Base-by-base conservation (phyloP, 2,888 invertebrate species). In the Linnaemya tessellans region DNA sequence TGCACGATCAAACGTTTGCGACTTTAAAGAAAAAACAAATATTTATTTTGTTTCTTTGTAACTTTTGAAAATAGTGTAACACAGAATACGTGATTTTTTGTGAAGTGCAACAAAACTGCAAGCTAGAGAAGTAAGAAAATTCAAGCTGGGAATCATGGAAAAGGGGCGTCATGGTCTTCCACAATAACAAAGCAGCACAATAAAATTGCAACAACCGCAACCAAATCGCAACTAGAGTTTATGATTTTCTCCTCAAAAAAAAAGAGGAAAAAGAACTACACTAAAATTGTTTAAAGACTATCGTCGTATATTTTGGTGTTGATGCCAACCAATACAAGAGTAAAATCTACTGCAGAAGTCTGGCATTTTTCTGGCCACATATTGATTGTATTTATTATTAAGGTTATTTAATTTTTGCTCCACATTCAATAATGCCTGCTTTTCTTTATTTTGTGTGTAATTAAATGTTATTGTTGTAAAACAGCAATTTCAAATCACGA, bases 41-140 rank as follows among this genome's bases (percentile, higher is more conserved):
- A 1, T 64, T 64, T 54, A 41, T 80, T 71, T 65, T 9, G 20
- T 56, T 71, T 71, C 43, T 64, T 65, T 79, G 79, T 65, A 87
- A 86, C 87, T 70, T n/a, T 90, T 88, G 89, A 89, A 91, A 92
- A 91, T 90, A 90, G 91, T 92, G 92, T 92, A 92, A 92, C 91
- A 92, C 90, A 92, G 91, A 92, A 92, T 92, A 92, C 92, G 91
- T 92, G 91, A 92, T 88, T 87, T 84, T 77, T 62, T 51, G 86
- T 87, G 86, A 87, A 88, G 78, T 84, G 80, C 84, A 75, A 75
- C 67, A 81, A 30, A 81, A 81, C 68, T 54, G 46, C 58, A 73
- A 71, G 46, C 80, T 60, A 22, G 3, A 68, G 46, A 75, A 75
- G 51, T 8, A 5, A 8, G 54, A 81, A 30, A 75, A 20, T 43